Percentiles rank a stretch among this genome's conserved stretches.
phyloP scores from a whole-genome alignment of 2,113 vertebrate genomes.

The Haliaeetus leucogaster region DNA sequence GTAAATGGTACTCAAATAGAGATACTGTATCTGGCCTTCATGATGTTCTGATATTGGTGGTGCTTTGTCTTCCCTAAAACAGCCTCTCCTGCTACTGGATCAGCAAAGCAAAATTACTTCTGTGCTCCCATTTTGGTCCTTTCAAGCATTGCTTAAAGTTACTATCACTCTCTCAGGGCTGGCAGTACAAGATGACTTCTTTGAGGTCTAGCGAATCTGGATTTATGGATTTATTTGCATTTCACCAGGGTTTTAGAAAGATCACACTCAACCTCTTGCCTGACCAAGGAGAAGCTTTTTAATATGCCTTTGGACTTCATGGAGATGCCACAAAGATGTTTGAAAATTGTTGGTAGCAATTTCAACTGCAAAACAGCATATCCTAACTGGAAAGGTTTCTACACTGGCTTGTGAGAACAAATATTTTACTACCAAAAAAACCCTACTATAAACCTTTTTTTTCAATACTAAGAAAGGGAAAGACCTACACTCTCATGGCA shows the following conservation, averaged over 20 bases:
- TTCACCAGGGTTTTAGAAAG: background rate
- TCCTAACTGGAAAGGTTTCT: background rate
- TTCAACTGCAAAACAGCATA: background rate
- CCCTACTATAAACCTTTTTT: background rate
- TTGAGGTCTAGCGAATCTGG: background rate
- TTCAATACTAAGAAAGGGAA: background rate
- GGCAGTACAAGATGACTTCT: background rate
- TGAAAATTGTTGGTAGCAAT: background rate
- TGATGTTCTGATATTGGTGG: conserved; percentile 16
- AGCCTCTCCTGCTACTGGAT: conserved; percentile 35
- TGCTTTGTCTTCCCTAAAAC: conserved; percentile 40
- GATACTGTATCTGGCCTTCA: conserved; percentile 58
- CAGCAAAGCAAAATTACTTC: conserved; percentile 25
- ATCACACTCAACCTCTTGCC: background rate
- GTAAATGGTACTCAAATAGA: conserved; percentile 61
- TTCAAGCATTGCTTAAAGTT: conserved; percentile 28
- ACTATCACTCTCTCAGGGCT: background rate
- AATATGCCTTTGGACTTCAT: background rate
- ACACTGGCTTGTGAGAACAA: background rate
- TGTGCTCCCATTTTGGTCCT: conserved; percentile 20
- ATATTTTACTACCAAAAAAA: background rate
- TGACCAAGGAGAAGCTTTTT: background rate
- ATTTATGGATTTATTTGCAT: background rate
- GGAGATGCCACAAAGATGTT: background rate
- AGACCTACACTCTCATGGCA: background rate